Percentiles rank a stretch among this genome's conserved stretches.
Evolutionary conservation across 2,888 invertebrate species (phyloP).

Genomic region (Phrixothrix hirtus): DNA sequence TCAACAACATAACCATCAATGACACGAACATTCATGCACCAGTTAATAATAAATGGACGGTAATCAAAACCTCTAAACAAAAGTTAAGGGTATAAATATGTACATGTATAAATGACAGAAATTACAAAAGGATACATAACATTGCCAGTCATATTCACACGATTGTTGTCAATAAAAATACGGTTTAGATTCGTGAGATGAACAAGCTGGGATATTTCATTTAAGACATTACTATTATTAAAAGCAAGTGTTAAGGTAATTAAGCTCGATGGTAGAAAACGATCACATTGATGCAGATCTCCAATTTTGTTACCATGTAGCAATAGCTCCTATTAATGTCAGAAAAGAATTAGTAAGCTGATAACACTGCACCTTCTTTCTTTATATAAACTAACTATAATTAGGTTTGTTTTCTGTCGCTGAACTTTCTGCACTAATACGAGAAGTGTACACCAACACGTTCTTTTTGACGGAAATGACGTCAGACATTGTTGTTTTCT

Average conservation of each 20-base stretch:
- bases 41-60: constrained; percentile 90
- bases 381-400: too few species aligned
- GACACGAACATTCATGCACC: constrained; percentile 85
- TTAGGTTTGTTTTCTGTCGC: too few species aligned
- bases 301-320: constrained; percentile 85
- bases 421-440: too few species aligned
- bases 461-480: too few species aligned
- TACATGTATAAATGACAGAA: not conserved
- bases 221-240: constrained; percentile 83
- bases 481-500: too few species aligned
- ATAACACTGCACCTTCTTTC: too few species aligned
- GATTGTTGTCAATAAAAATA: constrained; percentile 85
- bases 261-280: constrained; percentile 76
- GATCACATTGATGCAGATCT: constrained; percentile 79
- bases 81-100: constrained; percentile 37
- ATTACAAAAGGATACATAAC: constrained; percentile 72
- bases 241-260: constrained; percentile 77
- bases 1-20: constrained; percentile 89
- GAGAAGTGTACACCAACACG: too few species aligned
- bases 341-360: too few species aligned
- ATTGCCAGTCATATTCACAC: constrained; percentile 76
- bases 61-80: constrained; percentile 80
- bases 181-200: constrained; percentile 76
- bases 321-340: constrained; percentile 70
- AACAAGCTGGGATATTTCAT: constrained; percentile 81